A percentile compares a stretch with the other conserved stretches of the same genome.
phyloP scores from a whole-genome alignment of 2,797 vertebrate species.

The Petrocephalus schoutedeni region DNA sequence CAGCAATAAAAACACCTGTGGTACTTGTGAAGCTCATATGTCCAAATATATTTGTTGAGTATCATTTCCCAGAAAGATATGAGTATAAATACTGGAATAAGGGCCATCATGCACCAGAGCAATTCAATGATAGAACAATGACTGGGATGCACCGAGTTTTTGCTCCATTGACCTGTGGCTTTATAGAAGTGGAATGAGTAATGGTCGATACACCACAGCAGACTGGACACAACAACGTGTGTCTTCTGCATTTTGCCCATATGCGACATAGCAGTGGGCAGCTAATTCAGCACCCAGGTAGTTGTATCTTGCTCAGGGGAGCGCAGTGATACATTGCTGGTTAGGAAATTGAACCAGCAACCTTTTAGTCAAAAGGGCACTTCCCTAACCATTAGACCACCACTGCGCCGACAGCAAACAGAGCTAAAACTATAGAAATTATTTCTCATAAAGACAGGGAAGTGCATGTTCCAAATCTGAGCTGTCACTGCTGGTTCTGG shows the following conservation, averaged over 20 bases:
- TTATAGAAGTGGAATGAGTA: too few species aligned
- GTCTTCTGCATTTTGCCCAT: too few species aligned
- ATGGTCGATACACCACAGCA: too few species aligned
- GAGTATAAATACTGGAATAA: background rate
- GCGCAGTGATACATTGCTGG: too few species aligned
- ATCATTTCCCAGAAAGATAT: background rate
- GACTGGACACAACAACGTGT: too few species aligned
- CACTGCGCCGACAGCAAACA: background rate
- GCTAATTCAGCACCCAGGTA: too few species aligned
- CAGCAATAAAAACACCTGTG: background rate
- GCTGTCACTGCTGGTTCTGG: background rate
- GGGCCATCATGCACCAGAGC: background rate
- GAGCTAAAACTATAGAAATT: background rate
- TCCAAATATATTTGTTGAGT: background rate
- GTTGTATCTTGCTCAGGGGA: too few species aligned
- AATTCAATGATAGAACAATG: background rate
- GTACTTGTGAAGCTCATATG: background rate
- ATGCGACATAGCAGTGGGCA: too few species aligned
- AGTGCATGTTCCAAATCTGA: background rate
- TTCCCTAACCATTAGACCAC: too few species aligned
- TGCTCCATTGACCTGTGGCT: background rate
- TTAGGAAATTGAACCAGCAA: too few species aligned
- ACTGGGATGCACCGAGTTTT: background rate
- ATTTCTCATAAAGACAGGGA: background rate
- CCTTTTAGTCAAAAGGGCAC: too few species aligned